Conservation (phyloP, 2,888 invertebrate genomes). For the Phyllotreta cruciferae region DNA sequence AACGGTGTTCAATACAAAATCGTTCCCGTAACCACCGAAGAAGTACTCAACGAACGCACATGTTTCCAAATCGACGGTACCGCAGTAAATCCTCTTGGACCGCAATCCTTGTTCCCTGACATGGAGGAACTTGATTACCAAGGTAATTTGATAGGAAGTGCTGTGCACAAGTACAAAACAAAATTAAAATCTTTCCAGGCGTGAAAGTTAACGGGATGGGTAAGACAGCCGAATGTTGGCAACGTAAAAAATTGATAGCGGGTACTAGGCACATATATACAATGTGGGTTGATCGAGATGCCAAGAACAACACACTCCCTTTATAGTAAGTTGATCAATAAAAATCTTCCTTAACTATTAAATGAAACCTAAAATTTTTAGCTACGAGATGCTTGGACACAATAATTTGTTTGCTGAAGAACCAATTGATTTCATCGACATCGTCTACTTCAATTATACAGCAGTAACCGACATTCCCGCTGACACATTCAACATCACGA, state of each 20-base stretch:
- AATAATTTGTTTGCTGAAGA: conserved; percentile 72
- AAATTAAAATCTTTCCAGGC: conserved; percentile 55
- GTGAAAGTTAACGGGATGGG: conserved; percentile 66
- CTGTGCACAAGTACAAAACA: too few species aligned
- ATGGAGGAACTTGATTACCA: conserved; percentile 74
- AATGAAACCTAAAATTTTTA: conserved; percentile 37
- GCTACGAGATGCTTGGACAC: conserved; percentile 93
- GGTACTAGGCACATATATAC: conserved; percentile 88
- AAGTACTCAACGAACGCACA: conserved; percentile 71
- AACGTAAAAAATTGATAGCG: conserved; percentile 63
- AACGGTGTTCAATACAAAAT: conserved; percentile 81
- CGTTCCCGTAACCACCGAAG: conserved; percentile 84
- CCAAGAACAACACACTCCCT: conserved; percentile 58
- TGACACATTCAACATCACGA: conserved; percentile 70
- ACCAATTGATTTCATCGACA: too few species aligned
- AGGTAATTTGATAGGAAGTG: conserved; percentile 55
- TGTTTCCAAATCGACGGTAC: conserved; percentile 88
- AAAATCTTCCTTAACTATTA: background rate
- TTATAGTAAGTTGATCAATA: conserved; percentile 8
- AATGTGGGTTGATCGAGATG: conserved; percentile 83
- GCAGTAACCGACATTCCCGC: conserved; percentile 68
- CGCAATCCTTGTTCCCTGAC: conserved; percentile 85
- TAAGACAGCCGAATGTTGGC: too few species aligned
- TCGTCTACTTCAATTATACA: conserved; percentile 60
- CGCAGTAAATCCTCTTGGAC: conserved; percentile 63